These are phyloP conservation scores for Taurulus bubalis DNA, from an alignment of 2,113 vertebrate species.

Conservation along the genomic window DNA sequence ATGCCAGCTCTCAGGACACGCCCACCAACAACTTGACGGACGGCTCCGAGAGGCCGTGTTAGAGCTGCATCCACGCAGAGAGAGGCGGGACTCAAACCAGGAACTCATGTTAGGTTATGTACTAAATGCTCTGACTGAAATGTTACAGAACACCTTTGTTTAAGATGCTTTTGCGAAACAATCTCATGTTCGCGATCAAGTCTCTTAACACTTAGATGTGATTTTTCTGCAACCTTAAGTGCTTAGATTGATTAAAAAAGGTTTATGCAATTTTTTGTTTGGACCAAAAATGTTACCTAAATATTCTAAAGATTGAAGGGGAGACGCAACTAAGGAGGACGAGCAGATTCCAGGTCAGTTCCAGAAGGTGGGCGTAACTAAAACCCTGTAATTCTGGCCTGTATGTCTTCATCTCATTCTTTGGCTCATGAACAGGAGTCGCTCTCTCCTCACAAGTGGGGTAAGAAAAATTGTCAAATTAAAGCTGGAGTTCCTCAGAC, in stretches of 20 bases:
- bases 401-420: not conserved
- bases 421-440: not conserved
- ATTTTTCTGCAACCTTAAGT: not conserved
- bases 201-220: not conserved
- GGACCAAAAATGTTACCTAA: not conserved
- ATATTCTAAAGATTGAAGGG: not conserved
- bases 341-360: not conserved
- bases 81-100: slow-evolving; percentile 34
- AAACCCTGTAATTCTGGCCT: not conserved
- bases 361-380: not conserved
- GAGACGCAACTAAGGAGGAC: not conserved
- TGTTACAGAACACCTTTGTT: not conserved
- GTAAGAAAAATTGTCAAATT: slow-evolving; percentile 4
- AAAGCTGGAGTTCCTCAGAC: too few species aligned
- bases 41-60: slow-evolving; percentile 84
- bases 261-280: not conserved
- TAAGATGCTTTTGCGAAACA: slow-evolving; percentile 21
- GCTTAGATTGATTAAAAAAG: not conserved
- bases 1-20: slow-evolving; percentile 90
- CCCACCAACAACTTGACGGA: slow-evolving; percentile 80
- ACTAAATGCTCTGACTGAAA: slow-evolving; percentile 37
- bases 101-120: slow-evolving; percentile 9
- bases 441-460: not conserved
- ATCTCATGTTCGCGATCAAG: not conserved
- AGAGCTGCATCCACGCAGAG: slow-evolving; percentile 36